A percentile compares a stretch with the other conserved stretches of the same genome.
Conservation (phyloP, 1,140 invertebrate species). For the Caenorhabditis tropicalis region DNA sequence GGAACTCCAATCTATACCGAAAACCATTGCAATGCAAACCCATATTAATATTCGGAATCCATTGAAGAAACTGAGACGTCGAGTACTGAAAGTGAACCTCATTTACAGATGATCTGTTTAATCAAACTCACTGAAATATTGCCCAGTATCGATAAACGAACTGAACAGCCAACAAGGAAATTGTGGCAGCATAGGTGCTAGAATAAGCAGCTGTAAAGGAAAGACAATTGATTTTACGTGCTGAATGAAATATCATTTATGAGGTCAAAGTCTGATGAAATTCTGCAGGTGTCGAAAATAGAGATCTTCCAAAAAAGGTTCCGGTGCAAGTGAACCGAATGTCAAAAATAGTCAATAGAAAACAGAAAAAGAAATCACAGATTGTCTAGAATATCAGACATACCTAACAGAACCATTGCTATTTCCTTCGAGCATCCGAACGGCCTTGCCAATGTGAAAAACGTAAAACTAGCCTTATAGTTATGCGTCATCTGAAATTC, state of each 20-base stretch:
- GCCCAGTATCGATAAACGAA: background rate
- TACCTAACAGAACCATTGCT: background rate
- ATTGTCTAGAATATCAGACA: background rate
- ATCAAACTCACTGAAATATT: background rate
- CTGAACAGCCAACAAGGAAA: background rate
- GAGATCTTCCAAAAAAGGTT: background rate
- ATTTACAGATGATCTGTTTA: background rate
- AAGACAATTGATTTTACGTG: background rate
- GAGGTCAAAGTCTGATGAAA: background rate
- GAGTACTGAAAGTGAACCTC: background rate
- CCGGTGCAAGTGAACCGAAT: background rate
- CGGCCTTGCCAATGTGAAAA: background rate
- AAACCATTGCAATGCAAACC: background rate
- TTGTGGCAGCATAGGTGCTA: constrained; percentile 8
- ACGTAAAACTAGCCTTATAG: constrained; percentile 3
- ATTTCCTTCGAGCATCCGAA: background rate
- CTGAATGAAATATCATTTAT: background rate
- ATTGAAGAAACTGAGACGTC: background rate
- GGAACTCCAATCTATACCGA: constrained; percentile 3
- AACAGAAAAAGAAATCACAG: background rate
- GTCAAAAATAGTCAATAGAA: background rate
- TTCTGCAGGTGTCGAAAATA: background rate
- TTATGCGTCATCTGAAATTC: constrained; percentile 23
- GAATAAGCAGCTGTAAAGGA: background rate
- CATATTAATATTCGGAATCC: background rate